A percentile compares a stretch with the other conserved stretches of the same genome.
phyloP scores from a whole-genome alignment of 92 coral and sea anemone genomes.

The Porites cylindrica region DNA sequence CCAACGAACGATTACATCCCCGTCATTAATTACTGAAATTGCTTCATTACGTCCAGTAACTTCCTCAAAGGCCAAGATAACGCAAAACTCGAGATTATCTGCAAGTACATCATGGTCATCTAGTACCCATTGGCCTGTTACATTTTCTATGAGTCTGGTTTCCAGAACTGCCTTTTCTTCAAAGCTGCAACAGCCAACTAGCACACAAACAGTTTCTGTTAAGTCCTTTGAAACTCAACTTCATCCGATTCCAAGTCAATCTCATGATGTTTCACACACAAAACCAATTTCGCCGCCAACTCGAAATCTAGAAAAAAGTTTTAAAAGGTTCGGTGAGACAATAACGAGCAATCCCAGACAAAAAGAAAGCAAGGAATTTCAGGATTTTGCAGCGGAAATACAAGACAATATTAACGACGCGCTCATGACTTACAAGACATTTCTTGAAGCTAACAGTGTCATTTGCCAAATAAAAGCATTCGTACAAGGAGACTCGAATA shows the following conservation, averaged over 20 bases:
- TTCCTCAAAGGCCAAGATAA: background rate
- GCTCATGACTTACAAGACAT: background rate
- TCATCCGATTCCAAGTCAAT: background rate
- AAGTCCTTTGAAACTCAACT: background rate
- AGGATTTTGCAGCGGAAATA: background rate
- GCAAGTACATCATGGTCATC: background rate
- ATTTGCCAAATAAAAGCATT: conserved; percentile 6
- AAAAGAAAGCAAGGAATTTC: conserved; percentile 9
- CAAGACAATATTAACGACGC: background rate
- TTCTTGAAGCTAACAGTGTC: conserved; percentile 12
- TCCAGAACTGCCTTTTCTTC: background rate
- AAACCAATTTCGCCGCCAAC: background rate
- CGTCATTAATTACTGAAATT: no score
- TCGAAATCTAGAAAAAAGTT: background rate
- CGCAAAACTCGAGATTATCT: background rate
- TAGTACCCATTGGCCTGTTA: no score
- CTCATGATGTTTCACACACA: no score
- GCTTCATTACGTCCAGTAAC: background rate
- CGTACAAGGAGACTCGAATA: background rate
- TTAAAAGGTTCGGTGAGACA: background rate
- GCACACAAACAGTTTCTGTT: background rate
- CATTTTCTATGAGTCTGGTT: background rate
- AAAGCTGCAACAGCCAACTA: background rate
- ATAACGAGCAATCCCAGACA: conserved; percentile 6
- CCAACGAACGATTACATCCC: no score